These are phyloP conservation scores for Chionis minor DNA, from an alignment of 2,113 vertebrate genomes.

Conservation along the genomic window DNA sequence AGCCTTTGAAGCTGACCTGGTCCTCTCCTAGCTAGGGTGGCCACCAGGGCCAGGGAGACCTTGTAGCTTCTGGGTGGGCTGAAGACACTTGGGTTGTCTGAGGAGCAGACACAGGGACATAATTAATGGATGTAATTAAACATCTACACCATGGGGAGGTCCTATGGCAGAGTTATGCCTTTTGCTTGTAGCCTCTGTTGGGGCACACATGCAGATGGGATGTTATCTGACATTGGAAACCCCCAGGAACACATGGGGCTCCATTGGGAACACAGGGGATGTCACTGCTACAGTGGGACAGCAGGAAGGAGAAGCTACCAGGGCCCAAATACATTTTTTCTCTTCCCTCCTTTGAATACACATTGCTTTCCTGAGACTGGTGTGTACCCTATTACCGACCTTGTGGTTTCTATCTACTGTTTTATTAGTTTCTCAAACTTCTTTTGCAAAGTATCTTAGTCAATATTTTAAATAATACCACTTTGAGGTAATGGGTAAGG, in stretches of 20 bases:
- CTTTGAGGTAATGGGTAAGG: neutral
- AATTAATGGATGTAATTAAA: neutral
- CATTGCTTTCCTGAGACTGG: neutral
- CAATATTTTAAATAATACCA: neutral
- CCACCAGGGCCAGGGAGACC: neutral
- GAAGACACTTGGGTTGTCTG: neutral
- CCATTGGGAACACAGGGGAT: neutral
- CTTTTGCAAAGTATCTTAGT: neutral
- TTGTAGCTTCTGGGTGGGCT: rapidly evolving
- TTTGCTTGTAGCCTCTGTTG: neutral
- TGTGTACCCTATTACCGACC: too few species aligned
- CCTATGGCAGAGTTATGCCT: too few species aligned
- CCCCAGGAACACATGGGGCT: neutral
- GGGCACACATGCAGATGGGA: neutral
- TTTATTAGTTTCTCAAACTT: neutral
- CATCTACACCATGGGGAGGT: rapidly evolving
- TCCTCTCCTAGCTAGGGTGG: neutral
- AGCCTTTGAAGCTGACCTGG: neutral
- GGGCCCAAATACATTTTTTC: neutral
- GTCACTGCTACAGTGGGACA: neutral
- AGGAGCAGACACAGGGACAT: neutral
- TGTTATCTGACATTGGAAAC: neutral
- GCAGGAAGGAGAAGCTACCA: neutral
- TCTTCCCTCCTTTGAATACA: neutral
- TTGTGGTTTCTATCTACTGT: neutral